Conservation (phyloP, 2,797 vertebrate species). For the Rhyacichthys aspro region DNA sequence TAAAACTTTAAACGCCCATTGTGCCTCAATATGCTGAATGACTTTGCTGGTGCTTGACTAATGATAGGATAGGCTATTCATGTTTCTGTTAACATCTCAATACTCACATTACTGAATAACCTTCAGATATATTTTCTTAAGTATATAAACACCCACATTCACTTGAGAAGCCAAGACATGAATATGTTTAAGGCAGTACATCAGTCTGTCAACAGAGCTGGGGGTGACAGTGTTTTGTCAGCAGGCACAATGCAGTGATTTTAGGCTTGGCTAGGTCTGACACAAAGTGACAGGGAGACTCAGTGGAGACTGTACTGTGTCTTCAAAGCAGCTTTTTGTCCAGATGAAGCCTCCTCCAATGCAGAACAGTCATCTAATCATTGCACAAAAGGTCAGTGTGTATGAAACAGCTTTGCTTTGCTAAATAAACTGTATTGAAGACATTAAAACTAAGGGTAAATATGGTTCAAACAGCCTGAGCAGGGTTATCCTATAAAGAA, state of each 20-base stretch:
- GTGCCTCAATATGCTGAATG: neutral
- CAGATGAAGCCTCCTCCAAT: slow-evolving; percentile 11
- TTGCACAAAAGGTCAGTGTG: neutral
- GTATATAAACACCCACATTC: slow-evolving; percentile 14
- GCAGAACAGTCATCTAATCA: neutral
- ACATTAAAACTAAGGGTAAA: slow-evolving; percentile 6
- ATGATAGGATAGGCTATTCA: neutral
- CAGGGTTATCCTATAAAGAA: slow-evolving; percentile 32
- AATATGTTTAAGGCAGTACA: slow-evolving; percentile 42
- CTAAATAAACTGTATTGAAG: slow-evolving; percentile 11
- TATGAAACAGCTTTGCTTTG: neutral
- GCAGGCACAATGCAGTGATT: slow-evolving; percentile 37
- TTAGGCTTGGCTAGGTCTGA: slow-evolving; percentile 50
- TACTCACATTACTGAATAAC: neutral
- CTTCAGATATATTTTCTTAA: too few relatives aligned
- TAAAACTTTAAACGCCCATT: slow-evolving; percentile 2
- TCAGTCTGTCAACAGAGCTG: slow-evolving; percentile 43
- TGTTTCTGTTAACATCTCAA: neutral
- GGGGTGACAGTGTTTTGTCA: slow-evolving; percentile 45
- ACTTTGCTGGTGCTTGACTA: neutral
- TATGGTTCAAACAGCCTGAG: slow-evolving; percentile 14
- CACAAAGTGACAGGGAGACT: slow-evolving; percentile 52
- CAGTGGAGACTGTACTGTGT: slow-evolving; percentile 22
- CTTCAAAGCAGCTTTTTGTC: slow-evolving; percentile 33
- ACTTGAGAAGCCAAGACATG: slow-evolving; percentile 21